Conservation (phyloP, 2,113 vertebrate genomes). For the Illadopsis cleaveri region DNA sequence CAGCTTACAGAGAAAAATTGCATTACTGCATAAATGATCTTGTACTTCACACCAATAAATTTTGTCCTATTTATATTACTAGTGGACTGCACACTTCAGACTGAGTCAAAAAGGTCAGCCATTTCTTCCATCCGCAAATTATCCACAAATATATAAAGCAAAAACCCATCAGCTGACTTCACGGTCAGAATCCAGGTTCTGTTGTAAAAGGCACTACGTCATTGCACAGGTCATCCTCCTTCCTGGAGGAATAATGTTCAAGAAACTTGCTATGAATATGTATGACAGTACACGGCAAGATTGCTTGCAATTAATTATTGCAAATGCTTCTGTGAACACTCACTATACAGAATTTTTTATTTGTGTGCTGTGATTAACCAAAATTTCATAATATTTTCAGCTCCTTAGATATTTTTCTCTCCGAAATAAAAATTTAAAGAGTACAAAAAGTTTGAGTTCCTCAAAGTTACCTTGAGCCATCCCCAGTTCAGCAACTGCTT, state of each 20-base stretch:
- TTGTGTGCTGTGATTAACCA: neutral
- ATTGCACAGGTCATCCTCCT: neutral
- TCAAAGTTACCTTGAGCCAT: neutral
- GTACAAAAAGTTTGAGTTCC: neutral
- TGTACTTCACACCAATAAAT: neutral
- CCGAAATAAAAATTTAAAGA: neutral
- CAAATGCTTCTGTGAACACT: neutral
- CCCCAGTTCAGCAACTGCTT: neutral
- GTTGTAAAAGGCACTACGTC: neutral
- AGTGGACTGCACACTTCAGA: neutral
- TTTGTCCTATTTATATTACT: neutral
- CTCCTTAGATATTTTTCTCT: neutral
- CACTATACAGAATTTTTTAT: neutral
- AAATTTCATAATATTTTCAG: neutral
- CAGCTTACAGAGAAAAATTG: neutral
- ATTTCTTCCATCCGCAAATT: conserved; percentile 1
- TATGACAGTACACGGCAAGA: neutral
- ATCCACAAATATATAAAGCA: neutral
- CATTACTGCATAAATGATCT: neutral
- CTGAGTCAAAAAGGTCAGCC: neutral
- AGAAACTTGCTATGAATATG: neutral
- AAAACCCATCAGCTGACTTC: neutral
- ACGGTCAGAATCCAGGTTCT: neutral
- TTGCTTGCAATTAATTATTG: neutral
- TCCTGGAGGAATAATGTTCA: neutral